phyloP scores from a whole-genome alignment of 2,797 vertebrate genomes.

The Tachyglossus aculeatus region DNA sequence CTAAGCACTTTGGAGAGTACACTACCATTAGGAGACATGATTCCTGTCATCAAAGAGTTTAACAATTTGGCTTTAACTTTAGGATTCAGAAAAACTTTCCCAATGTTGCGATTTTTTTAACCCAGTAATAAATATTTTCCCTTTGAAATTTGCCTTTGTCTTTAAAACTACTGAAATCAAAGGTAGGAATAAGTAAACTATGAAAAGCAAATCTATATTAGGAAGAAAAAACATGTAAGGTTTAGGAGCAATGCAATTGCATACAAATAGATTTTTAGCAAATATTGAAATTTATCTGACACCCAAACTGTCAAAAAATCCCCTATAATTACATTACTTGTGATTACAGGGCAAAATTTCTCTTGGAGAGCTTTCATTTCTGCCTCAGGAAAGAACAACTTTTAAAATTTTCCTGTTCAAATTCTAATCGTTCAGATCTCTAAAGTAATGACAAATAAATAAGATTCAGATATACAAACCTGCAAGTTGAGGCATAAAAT shows the following conservation, averaged over 20 bases:
- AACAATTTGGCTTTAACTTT: too few relatives aligned
- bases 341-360: slow-evolving; percentile 56
- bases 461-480: slow-evolving; percentile 22
- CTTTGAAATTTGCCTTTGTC: slow-evolving; percentile 46
- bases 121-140: slow-evolving; percentile 14
- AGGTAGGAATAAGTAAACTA: slow-evolving; percentile 15
- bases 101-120: too few relatives aligned
- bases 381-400: slow-evolving; percentile 36
- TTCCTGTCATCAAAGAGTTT: too few relatives aligned
- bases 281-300: slow-evolving; percentile 40
- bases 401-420: slow-evolving; percentile 23
- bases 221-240: slow-evolving; percentile 25
- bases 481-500: slow-evolving; percentile 11
- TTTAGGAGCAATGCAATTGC: slow-evolving; percentile 8
- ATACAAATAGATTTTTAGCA: slow-evolving; percentile 27
- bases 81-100: too few relatives aligned
- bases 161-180: slow-evolving; percentile 44
- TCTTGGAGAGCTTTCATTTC: slow-evolving; percentile 28
- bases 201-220: slow-evolving; percentile 21
- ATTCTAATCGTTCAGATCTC: slow-evolving; percentile 40
- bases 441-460: slow-evolving; percentile 41
- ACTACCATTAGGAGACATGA: too few relatives aligned
- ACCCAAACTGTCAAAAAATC: slow-evolving; percentile 45
- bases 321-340: slow-evolving; percentile 50
- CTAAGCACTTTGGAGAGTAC: too few relatives aligned